Conservation (phyloP, 1,140 invertebrate genomes). For the Calliphora vicina region DNA sequence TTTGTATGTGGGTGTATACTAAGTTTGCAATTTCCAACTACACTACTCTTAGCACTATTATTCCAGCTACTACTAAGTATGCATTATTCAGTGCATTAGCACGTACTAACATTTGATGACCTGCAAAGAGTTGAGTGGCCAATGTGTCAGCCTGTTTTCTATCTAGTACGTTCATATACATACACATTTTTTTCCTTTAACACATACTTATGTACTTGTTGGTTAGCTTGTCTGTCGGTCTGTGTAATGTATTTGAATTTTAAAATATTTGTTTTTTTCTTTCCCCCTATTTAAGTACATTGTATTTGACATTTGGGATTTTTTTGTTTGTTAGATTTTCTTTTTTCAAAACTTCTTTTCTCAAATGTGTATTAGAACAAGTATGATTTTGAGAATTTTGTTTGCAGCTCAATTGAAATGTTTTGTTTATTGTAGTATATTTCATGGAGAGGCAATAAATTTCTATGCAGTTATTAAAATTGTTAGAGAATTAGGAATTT, state of each 20-base stretch:
- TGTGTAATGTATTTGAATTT: not conserved
- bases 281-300: not conserved
- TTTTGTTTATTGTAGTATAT: too few species aligned
- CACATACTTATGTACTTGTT: too few species aligned
- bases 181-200: too few species aligned
- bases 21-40: not conserved
- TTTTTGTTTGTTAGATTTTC: not conserved
- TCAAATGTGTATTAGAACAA: too few species aligned
- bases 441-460: too few species aligned
- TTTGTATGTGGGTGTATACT: not conserved
- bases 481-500: too few species aligned
- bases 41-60: not conserved
- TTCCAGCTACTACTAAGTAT: not conserved
- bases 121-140: constrained; percentile 28
- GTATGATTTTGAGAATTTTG: too few species aligned
- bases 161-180: too few species aligned
- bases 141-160: constrained; percentile 26
- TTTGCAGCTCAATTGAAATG: too few species aligned
- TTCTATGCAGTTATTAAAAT: too few species aligned
- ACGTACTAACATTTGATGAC: constrained; percentile 31
- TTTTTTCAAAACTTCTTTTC: not conserved
- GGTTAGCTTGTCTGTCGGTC: too few species aligned
- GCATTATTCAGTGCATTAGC: constrained; percentile 34
- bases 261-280: not conserved
- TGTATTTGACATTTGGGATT: not conserved